These are phyloP conservation scores for Acinonyx jubatus DNA, from an alignment of 2,113 vertebrate genomes.

Conservation along the genomic window DNA sequence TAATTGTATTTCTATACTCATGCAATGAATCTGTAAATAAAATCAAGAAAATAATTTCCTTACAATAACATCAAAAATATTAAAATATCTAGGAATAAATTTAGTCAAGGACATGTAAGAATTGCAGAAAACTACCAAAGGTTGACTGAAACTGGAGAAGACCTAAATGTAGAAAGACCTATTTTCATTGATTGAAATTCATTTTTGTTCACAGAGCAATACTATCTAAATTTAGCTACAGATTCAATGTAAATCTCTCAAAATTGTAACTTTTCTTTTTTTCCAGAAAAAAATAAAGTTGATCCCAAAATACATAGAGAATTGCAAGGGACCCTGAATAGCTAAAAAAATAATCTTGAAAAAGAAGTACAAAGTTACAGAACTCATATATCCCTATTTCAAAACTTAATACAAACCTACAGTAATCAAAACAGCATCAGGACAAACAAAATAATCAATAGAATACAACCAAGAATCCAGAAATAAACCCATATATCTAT, in stretches of 20 bases:
- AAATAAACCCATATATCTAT: not conserved
- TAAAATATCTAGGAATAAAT: conserved; percentile 29
- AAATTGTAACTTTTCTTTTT: not conserved
- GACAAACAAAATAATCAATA: not conserved
- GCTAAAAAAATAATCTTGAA: not conserved
- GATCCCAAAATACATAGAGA: not conserved
- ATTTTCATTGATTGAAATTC: not conserved
- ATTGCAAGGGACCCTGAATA: not conserved
- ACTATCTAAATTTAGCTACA: not conserved
- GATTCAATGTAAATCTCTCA: not conserved
- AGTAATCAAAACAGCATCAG: not conserved
- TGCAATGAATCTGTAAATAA: not conserved
- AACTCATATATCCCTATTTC: not conserved
- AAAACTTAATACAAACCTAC: not conserved
- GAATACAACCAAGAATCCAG: not conserved
- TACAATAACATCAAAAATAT: not conserved
- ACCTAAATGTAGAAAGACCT: not conserved
- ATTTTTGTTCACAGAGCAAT: not conserved
- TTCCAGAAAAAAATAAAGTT: not conserved
- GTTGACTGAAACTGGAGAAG: not conserved
- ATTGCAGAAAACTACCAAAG: not conserved
- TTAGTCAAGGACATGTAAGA: not conserved
- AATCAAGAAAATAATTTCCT: not conserved
- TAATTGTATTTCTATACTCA: not conserved
- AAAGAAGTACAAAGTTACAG: not conserved